Evolutionary conservation across 1,140 invertebrate species (phyloP).

Genomic region (Brevipalpus yothersi): DNA sequence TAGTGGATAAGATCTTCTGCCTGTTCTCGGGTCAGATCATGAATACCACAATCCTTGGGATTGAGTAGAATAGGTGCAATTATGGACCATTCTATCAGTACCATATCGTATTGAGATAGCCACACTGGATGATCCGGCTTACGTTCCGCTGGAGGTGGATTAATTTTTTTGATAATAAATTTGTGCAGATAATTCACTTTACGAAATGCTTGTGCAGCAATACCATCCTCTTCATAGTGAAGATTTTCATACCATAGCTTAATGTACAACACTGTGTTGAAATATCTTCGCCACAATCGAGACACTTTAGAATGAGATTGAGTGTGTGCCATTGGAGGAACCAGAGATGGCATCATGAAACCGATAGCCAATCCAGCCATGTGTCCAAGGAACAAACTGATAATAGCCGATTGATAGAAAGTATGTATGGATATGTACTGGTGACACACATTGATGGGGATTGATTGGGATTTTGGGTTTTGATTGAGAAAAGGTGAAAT

Average conservation of each 20-base stretch:
- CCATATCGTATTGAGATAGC: slow-evolving; percentile 18
- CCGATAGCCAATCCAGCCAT: slow-evolving; percentile 2
- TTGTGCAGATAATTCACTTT: slow-evolving; percentile 5
- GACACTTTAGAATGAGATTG: slow-evolving; percentile 11
- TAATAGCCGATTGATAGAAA: not conserved
- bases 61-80: slow-evolving; percentile 24
- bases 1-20: slow-evolving; percentile 48
- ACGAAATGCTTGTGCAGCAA: slow-evolving; percentile 1
- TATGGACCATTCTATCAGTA: slow-evolving; percentile 17
- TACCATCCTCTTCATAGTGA: slow-evolving; percentile 2
- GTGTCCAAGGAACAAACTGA: not conserved
- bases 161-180: slow-evolving; percentile 1
- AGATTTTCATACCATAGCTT: slow-evolving; percentile 29
- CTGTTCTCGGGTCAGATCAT: slow-evolving; percentile 24
- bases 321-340: slow-evolving; percentile 1
- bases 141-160: not conserved
- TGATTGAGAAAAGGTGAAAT: not conserved
- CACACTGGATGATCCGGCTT: slow-evolving; percentile 10
- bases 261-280: slow-evolving; percentile 42
- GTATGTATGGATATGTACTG: not conserved
- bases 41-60: slow-evolving; percentile 4
- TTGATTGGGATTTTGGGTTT: too few relatives aligned
- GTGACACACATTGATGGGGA: too few relatives aligned
- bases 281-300: slow-evolving; percentile 44
- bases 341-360: slow-evolving; percentile 4